A percentile compares a stretch with the other conserved stretches of the same genome.
Conservation (phyloP, 2,113 vertebrate genomes). For the Periophthalmodon schlosseri region DNA sequence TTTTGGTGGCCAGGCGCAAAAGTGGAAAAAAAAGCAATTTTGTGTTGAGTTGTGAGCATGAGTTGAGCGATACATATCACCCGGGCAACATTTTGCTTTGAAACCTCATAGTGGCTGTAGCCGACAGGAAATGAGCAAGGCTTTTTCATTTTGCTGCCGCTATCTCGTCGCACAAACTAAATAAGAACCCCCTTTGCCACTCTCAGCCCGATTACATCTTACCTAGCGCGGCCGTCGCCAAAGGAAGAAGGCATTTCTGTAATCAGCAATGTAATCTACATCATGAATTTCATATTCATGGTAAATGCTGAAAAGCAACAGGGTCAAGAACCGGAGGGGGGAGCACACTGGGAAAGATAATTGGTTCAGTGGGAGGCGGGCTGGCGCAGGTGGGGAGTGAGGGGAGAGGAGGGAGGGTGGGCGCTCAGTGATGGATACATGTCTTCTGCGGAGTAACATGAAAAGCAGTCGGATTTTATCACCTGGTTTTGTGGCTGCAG, state of each 20-base stretch:
- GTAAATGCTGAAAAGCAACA: constrained; percentile 69
- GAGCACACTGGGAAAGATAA: constrained; percentile 48
- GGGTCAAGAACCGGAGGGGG: constrained; percentile 55
- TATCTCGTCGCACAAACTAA: constrained; percentile 72
- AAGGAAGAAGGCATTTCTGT: constrained; percentile 66
- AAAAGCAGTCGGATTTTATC: constrained; percentile 59
- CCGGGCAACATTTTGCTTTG: constrained; percentile 68
- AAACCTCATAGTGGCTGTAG: constrained; percentile 63
- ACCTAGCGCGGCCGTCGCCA: constrained; percentile 59
- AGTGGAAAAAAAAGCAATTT: constrained; percentile 70
- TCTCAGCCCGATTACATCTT: constrained; percentile 67
- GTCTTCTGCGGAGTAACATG: constrained; percentile 47
- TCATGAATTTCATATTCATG: constrained; percentile 74
- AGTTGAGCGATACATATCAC: constrained; percentile 76
- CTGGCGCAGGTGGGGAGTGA: constrained; percentile 33
- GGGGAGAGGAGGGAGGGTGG: constrained; percentile 36
- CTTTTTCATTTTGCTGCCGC: constrained; percentile 80
- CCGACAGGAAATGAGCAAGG: constrained; percentile 79
- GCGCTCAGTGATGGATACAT: constrained; percentile 55
- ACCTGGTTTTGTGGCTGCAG: constrained; percentile 35
- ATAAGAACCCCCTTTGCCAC: constrained; percentile 66
- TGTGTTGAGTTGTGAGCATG: constrained; percentile 64
- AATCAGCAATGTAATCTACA: constrained; percentile 76
- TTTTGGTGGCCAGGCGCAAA: constrained; percentile 37
- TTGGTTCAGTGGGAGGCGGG: constrained; percentile 66